Evolutionary conservation across 1,140 invertebrate genomes (phyloP).

Genomic region (Pteromalus puparum): DNA sequence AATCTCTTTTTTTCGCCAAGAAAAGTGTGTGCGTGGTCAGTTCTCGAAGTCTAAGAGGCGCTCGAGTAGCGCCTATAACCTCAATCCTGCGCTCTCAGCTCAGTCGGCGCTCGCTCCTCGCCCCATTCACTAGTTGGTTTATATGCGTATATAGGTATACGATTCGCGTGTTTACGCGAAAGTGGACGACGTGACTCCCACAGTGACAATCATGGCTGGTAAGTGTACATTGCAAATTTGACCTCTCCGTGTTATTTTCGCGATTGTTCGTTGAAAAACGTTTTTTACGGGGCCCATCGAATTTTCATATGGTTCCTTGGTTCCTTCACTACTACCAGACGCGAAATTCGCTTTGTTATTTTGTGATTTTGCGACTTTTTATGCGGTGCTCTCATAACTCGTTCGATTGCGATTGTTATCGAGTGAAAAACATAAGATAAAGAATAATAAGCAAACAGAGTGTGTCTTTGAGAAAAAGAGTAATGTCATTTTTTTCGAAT

Average conservation of each 20-base stretch:
- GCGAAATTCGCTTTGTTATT: not conserved
- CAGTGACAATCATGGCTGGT: constrained; percentile 73
- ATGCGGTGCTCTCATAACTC: not conserved
- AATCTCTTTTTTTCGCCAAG: no score
- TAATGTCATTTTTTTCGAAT: not conserved
- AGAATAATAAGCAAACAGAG: not conserved
- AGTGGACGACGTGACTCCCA: constrained; percentile 71
- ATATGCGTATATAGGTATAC: not conserved
- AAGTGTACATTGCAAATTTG: constrained; percentile 57
- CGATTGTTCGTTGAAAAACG: constrained; percentile 19
- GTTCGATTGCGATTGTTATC: constrained; percentile 18
- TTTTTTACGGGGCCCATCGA: not conserved
- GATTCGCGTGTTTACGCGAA: constrained; percentile 46
- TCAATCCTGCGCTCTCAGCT: not conserved
- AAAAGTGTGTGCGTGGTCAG: no score
- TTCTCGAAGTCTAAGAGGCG: no score
- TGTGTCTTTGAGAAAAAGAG: not conserved
- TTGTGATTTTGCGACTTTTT: not conserved
- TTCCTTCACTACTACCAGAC: not conserved
- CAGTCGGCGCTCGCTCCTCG: not conserved
- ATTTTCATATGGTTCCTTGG: not conserved
- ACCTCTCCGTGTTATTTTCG: not conserved
- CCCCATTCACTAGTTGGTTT: not conserved
- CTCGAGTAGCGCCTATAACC: constrained; percentile 1
- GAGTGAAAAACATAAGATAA: not conserved